Base-by-base conservation (phyloP, 1,140 invertebrate genomes). In the Amphibalanus amphitrite region DNA sequence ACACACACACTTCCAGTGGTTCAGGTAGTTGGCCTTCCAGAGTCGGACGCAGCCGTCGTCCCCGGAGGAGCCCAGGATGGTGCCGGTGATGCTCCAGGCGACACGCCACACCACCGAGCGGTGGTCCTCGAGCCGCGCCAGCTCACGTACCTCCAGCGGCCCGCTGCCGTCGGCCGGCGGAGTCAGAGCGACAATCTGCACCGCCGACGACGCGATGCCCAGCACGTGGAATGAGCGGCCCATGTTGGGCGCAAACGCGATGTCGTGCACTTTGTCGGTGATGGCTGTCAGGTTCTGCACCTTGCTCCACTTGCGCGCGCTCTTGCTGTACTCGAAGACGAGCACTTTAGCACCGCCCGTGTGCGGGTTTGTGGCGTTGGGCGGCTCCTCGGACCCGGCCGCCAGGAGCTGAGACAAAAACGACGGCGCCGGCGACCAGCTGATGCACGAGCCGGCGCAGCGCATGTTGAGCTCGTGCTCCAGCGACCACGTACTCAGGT, bases 401-500 rank as follows among this genome's bases (percentile, higher is more conserved):
- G 93, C 93, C 74, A 97, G 83, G 87, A 96, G 90, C 69, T 92
- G 91, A 28, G 72, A 28, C 29, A 40, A 28, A 13, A 47, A 28
- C 69, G 73, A 65, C 64, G 70, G 82, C 71, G 92, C 92, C 67
- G 90, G 89, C 82, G 94, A 96, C 95, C 95, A 98, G 1, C 90
- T 88, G 23, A 97, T 81, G 79, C 93, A 97, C 79, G 92, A 95
- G 73, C 91, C 89, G 8, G 91, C 86, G n/a, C 79, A 76, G 77
- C 83, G 83, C 74, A 90, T 93, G 20, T 87, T 86, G 70, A 97
- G 91, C 80, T 98, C 95, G 82, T 97, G 90, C 76, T 95, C 92
- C 26, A 97, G 81, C 8, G 92, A 93, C 96, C 96, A 99, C 76
- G 97, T 93, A 74, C 90, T 93, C n/a, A 98, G 80, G 82, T 98